Evolutionary conservation across 2,888 invertebrate species (phyloP).

Genomic region (Pegoplata infirma): DNA sequence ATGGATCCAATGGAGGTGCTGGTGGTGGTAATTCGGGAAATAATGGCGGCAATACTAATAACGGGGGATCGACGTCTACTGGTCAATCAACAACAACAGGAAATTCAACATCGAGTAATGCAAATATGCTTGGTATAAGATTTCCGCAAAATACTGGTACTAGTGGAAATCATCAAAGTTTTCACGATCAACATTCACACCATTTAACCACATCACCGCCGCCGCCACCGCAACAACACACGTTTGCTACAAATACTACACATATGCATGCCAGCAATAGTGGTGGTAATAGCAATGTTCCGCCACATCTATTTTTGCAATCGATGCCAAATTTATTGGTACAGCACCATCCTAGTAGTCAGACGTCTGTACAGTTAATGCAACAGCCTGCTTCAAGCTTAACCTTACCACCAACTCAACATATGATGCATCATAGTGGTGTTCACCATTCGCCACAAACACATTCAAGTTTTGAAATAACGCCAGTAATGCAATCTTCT

Average conservation of each 20-base stretch:
- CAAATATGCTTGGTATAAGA: conserved; percentile 48
- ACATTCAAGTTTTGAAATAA: conserved; percentile 44
- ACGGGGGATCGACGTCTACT: neutral
- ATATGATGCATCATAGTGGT: conserved; percentile 75
- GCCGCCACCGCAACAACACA: conserved; percentile 11
- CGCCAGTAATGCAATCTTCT: conserved; percentile 36
- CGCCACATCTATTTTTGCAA: conserved; percentile 70
- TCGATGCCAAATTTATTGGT: conserved; percentile 70
- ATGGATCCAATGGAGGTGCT: conserved; percentile 3
- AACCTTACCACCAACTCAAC: conserved; percentile 62
- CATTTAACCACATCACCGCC: conserved; percentile 63
- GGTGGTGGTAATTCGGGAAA: conserved; percentile 17
- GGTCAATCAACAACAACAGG: conserved; percentile 21
- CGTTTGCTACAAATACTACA: conserved; percentile 57
- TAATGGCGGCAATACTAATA: conserved; percentile 9
- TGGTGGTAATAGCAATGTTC: conserved; percentile 8
- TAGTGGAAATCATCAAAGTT: conserved; percentile 58
- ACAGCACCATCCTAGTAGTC: conserved; percentile 67
- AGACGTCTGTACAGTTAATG: conserved; percentile 55
- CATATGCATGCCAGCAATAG: conserved; percentile 53
- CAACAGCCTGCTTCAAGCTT: conserved; percentile 43
- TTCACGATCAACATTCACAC: conserved; percentile 58
- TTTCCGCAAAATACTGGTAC: conserved; percentile 38
- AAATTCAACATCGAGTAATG: conserved; percentile 26
- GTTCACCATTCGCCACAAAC: conserved; percentile 67